Base-by-base conservation (phyloP, 2,113 vertebrate genomes). In the Tachysurus fulvidraco region DNA sequence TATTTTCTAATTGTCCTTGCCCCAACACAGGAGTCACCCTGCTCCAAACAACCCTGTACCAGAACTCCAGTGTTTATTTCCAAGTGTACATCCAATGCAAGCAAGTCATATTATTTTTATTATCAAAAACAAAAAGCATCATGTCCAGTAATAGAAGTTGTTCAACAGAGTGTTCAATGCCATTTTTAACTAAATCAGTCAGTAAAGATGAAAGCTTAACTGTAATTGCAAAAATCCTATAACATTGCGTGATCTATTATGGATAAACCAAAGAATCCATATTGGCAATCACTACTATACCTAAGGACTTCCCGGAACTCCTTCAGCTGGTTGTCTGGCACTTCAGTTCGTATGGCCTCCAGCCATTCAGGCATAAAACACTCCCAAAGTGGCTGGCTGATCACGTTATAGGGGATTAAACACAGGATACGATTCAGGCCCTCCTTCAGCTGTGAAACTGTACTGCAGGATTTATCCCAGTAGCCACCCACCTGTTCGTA, bases 301-400 rank as follows among this genome's bases (percentile, higher is more conserved):
- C 98, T 99, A 91, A 99, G 94, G 86, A 99, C 98, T 92, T 99
- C 98, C 83, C 98, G 94, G 91, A 99, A 99, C 93, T 99, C 98
- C 86, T 98, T 99, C 78, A 99, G 95, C 12, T 99, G 98, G 76
- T 94, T 94, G 90, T 98, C 97, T 0, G 98, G 98, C 87, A 99
- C 98, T 93, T 99, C 98, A 0, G 96, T 99, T 89, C 98, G 95
- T 90, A 99, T 96, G 78, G 98, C 96, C 94, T 99, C 98, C 90
- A 99, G 76, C 98, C 98, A 99, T 76, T 99, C 98, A 0, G 98
- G 98, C 98, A 99, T 99, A 74, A 99, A 97, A 80, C 98, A 99
- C 88, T 99, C 98, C 98, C 98, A 99, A 90, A 99, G 96, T 0
- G 98, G 95, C 88, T 99, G 98, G 90, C 93, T 98, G 93, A 99